Percentiles rank a stretch among this genome's conserved stretches.
phyloP scores from a whole-genome alignment of 2,113 vertebrate species.

The Labrus mixtus region DNA sequence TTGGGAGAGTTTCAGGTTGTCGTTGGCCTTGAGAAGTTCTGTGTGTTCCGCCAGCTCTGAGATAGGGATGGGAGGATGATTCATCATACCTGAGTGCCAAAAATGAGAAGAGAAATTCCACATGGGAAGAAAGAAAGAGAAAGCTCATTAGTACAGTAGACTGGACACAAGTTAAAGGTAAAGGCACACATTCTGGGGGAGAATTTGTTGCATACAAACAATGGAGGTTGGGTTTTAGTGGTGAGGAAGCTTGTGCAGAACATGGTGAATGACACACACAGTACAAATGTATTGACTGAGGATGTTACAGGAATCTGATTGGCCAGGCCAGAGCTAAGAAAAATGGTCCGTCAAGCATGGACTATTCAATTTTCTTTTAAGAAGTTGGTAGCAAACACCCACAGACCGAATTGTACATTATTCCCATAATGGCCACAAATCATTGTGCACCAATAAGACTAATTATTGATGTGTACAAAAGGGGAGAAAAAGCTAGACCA shows the following conservation, averaged over 20 bases:
- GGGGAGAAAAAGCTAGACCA: slow-evolving; percentile 44
- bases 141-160: slow-evolving; percentile 23
- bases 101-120: slow-evolving; percentile 37
- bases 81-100: slow-evolving; percentile 92
- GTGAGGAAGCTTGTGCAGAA: slow-evolving; percentile 70
- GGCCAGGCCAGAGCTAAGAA: slow-evolving; percentile 80
- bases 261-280: slow-evolving; percentile 49
- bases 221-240: slow-evolving; percentile 63
- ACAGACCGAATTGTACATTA: slow-evolving; percentile 15
- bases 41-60: slow-evolving; percentile 96
- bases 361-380: slow-evolving; percentile 18
- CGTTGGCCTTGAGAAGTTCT: slow-evolving; percentile 96
- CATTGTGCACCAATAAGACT: slow-evolving; percentile 1
- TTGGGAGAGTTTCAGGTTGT: slow-evolving; percentile 98
- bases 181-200: slow-evolving; percentile 1
- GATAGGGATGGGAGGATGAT: slow-evolving; percentile 96
- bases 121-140: slow-evolving; percentile 22
- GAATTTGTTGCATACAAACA: slow-evolving; percentile 35
- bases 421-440: background rate
- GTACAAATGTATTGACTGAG: slow-evolving; percentile 26
- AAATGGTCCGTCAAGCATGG: background rate
- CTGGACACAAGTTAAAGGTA: background rate
- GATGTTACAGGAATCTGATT: slow-evolving; percentile 44
- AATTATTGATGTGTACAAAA: slow-evolving; percentile 39
- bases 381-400: slow-evolving; percentile 2